Evolutionary conservation across 2,113 vertebrate species (phyloP).

Genomic region (Chloropsis cyanopogon): DNA sequence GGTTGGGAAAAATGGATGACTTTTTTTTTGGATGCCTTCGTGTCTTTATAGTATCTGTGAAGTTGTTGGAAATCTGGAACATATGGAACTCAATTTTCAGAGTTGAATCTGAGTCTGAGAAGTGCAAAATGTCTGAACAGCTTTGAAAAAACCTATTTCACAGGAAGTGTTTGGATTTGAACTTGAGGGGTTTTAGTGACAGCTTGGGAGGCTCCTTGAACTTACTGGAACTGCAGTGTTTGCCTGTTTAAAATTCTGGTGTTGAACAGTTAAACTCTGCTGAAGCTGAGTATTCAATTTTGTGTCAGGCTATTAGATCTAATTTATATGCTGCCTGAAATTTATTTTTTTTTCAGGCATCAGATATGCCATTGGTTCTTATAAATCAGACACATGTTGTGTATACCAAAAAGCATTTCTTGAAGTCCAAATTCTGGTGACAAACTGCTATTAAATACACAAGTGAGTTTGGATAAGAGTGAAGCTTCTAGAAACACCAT

Average conservation of each 20-base stretch:
- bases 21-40: not conserved
- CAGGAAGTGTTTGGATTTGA: not conserved
- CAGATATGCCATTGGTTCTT: not conserved
- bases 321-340: not conserved
- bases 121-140: not conserved
- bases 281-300: not conserved
- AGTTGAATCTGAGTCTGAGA: not conserved
- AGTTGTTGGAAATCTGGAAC: not conserved
- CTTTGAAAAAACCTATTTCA: not conserved
- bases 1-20: not conserved
- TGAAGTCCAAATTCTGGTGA: not conserved
- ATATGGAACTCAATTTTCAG: not conserved
- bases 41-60: not conserved
- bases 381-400: not conserved
- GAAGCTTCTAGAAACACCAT: not conserved
- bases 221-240: not conserved
- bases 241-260: not conserved
- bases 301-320: not conserved
- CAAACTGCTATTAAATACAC: not conserved
- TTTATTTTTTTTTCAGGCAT: not conserved
- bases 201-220: not conserved
- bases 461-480: not conserved
- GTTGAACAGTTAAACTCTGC: not conserved
- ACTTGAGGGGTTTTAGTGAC: not conserved
- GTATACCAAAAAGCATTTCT: not conserved